A percentile compares a stretch with the other conserved stretches of the same genome.
Evolutionary conservation across 2,888 invertebrate genomes (phyloP).

Genomic region (Nymphalis polychloros): DNA sequence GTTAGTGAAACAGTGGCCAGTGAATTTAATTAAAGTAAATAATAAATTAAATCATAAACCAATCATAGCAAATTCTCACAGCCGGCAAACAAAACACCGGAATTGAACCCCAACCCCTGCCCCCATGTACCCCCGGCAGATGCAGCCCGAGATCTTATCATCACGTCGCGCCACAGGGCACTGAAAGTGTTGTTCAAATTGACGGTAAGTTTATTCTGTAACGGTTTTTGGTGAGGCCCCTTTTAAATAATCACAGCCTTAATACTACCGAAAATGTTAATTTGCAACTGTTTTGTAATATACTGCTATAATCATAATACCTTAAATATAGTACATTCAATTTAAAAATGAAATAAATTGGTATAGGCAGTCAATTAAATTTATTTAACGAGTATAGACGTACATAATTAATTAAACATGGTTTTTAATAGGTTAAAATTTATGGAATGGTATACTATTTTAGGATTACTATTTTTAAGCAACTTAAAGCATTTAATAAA

Average conservation of each 20-base stretch:
- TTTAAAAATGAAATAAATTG: no score
- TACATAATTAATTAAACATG: no score
- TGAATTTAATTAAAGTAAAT: conserved; percentile 39
- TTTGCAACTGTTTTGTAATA: background rate
- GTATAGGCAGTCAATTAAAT: no score
- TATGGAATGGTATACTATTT: no score
- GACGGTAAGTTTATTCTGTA: conserved; percentile 71
- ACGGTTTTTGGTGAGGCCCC: conserved; percentile 67
- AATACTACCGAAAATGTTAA: conserved; percentile 5
- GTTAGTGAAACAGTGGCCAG: conserved; percentile 58
- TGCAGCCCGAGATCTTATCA: conserved; percentile 77
- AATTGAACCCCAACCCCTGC: conserved; percentile 69
- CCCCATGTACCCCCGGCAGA: conserved; percentile 63
- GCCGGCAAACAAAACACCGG: conserved; percentile 68
- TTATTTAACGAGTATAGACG: no score
- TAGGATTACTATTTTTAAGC: no score
- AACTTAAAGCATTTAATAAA: no score
- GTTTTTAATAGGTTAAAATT: no score
- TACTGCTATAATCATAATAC: no score
- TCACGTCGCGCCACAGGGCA: conserved; percentile 72
- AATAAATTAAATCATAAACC: conserved; percentile 70
- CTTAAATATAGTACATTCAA: no score
- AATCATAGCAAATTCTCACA: conserved; percentile 72
- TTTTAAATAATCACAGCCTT: conserved; percentile 35
- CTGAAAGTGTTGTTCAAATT: conserved; percentile 67